Evolutionary conservation across 2,888 invertebrate species (phyloP).

Genomic region (Cryptocephalus moraei): DNA sequence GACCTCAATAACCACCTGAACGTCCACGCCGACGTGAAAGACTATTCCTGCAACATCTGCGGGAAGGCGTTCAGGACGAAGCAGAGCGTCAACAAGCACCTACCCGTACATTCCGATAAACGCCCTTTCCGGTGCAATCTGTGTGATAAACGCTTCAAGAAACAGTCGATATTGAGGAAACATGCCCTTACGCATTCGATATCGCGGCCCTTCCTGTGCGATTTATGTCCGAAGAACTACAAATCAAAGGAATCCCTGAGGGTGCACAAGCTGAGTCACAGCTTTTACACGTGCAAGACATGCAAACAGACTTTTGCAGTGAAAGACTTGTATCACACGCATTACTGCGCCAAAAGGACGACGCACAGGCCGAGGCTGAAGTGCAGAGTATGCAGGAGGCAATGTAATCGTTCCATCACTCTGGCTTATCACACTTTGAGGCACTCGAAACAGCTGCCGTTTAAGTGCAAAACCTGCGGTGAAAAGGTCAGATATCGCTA

Average conservation of each 20-base stretch:
- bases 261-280: slow-evolving; percentile 7
- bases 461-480: background rate
- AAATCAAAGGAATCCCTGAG: slow-evolving; percentile 15
- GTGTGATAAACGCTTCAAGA: slow-evolving; percentile 16
- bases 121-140: slow-evolving; percentile 15
- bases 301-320: no score
- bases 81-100: slow-evolving; percentile 17
- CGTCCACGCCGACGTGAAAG: slow-evolving; percentile 15
- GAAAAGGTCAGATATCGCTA: background rate
- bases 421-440: background rate
- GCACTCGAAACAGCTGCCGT: background rate
- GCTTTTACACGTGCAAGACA: no score
- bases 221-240: slow-evolving; percentile 14
- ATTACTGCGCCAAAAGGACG: no score
- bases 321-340: no score
- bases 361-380: background rate
- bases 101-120: slow-evolving; percentile 17
- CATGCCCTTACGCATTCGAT: slow-evolving; percentile 15
- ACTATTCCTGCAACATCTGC: slow-evolving; percentile 16
- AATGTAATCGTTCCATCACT: background rate
- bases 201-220: slow-evolving; percentile 11
- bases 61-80: slow-evolving; percentile 17
- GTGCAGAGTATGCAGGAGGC: background rate
- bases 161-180: slow-evolving; percentile 16
- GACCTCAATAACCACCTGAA: slow-evolving; percentile 16